These are phyloP conservation scores for Anastrepha ludens DNA, from an alignment of 1,140 invertebrate genomes.

Conservation along the genomic window DNA sequence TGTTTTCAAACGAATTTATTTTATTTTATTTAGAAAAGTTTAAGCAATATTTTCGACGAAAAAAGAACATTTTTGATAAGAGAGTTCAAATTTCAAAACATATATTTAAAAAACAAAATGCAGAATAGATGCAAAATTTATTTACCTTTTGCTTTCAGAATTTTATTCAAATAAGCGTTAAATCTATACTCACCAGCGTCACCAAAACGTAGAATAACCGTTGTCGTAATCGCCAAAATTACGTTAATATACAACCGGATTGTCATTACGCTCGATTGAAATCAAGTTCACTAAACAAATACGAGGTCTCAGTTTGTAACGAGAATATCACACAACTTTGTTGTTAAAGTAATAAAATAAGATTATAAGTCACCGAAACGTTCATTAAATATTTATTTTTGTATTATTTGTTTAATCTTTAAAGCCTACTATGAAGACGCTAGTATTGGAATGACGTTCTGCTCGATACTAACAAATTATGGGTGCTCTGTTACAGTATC, in stretches of 20 bases:
- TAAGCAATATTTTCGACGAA: no score
- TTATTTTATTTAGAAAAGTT: no score
- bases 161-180: neutral
- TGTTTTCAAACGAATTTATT: no score
- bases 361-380: neutral
- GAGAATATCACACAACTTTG: neutral
- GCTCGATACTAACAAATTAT: neutral
- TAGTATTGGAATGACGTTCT: neutral
- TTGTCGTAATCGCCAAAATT: slow-evolving; percentile 2
- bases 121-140: no score
- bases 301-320: neutral
- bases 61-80: no score
- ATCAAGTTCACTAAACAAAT: neutral
- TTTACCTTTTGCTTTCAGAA: no score
- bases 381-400: neutral
- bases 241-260: neutral
- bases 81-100: no score
- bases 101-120: no score
- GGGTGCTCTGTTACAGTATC: neutral
- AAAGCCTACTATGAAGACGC: neutral
- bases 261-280: neutral
- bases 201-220: neutral
- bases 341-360: neutral
- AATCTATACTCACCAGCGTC: slow-evolving; percentile 4
- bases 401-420: neutral